Evolutionary conservation across 2,797 vertebrate species (phyloP), one percentile per base, ranked within the genome.

Genomic region (Micropoecilia bifurca): DNA sequence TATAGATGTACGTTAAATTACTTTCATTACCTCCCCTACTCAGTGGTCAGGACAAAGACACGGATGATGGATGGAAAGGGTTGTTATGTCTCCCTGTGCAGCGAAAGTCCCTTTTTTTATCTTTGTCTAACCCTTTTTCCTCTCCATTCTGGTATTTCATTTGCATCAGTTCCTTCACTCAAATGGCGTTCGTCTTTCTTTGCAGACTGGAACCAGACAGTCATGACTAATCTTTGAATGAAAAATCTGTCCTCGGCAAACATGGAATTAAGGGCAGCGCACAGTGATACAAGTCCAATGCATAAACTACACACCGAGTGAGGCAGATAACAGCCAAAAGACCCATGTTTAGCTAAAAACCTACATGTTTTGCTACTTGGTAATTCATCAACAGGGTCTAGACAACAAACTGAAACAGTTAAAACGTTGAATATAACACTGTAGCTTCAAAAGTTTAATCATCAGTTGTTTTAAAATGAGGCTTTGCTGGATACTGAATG

Each of bases 1-100:
- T 98, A 98, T 97, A 96, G 95, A 97, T 97, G 96, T 96, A 96
- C 96, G 95, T 97, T 97, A 97, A 97, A 98, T 98, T 97, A 97
- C 97, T 97, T 97, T 97, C 97, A 97, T 97, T 97, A 97, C 95
- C 93, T 95, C 92, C 92, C 89, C 92, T 91, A 87, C 92, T 95
- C 95, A 89, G 94, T 90, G 92, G 93, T 92, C 91, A 86, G 92
- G 93, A 94, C 89, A 84, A 73, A 87, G 87, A 93, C 95, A 95
- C 90, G 74, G 88, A 88, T 95, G 95, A 96, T 97, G 94, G 95
- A 95, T 96, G 96, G 94, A 94, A 94, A 69, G 75, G 81, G 95
- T 95, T 84, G 74, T 81, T 80, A 86, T 92, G 87, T 86, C 88
- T 94, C 93, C 94, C 87, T 0, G 43, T 92, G 93, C 91, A 90